Conservation (phyloP, 2,888 invertebrate genomes). For the Cataglyphis altisquamis region DNA sequence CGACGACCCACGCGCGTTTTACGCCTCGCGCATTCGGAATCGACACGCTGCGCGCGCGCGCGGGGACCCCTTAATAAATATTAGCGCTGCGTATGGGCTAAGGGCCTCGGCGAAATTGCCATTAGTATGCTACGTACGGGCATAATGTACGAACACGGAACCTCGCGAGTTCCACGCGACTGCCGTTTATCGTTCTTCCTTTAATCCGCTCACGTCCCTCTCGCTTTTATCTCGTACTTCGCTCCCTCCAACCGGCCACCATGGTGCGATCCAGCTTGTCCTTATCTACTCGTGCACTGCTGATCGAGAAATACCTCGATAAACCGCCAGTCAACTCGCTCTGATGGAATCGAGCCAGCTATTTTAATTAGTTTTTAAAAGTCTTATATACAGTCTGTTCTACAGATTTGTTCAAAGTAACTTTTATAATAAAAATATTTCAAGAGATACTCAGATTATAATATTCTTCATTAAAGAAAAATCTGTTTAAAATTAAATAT, state of each 20-base stretch:
- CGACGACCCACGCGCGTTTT: slow-evolving; percentile 79
- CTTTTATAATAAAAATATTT: neutral
- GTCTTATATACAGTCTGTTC: neutral
- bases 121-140: slow-evolving; percentile 77
- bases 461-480: neutral
- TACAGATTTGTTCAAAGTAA: neutral
- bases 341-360: slow-evolving; percentile 1
- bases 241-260: slow-evolving; percentile 56
- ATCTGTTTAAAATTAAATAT: neutral
- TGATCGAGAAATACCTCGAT: slow-evolving; percentile 33
- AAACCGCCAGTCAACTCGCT: neutral
- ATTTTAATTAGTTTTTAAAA: slow-evolving; percentile 39
- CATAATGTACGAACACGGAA: slow-evolving; percentile 57
- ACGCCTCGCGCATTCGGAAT: slow-evolving; percentile 78
- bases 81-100: slow-evolving; percentile 50
- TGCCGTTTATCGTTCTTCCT: slow-evolving; percentile 67
- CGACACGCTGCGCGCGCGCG: slow-evolving; percentile 36
- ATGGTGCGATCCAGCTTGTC: slow-evolving; percentile 38
- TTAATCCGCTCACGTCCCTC: slow-evolving; percentile 46
- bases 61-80: slow-evolving; percentile 44
- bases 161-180: slow-evolving; percentile 76
- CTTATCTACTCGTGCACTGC: slow-evolving; percentile 26
- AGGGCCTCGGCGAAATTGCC: slow-evolving; percentile 61
- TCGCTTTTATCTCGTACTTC: slow-evolving; percentile 46
- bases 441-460: neutral